Percentiles rank a stretch among this genome's conserved stretches.
Evolutionary conservation across 1,140 invertebrate species (phyloP).

Genomic region (Papilio machaon): DNA sequence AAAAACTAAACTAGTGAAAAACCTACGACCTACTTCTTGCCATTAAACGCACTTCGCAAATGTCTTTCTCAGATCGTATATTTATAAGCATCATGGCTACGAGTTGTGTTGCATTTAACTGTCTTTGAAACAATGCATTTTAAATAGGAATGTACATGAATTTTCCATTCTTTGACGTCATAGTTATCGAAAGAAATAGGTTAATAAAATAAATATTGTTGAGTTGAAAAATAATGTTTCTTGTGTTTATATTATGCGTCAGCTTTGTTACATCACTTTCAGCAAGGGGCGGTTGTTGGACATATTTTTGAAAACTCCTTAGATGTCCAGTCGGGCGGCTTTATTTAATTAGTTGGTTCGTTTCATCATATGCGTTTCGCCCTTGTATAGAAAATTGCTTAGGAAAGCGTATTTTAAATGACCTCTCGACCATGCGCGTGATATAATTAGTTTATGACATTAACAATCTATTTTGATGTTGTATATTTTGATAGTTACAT

Average conservation of each 20-base stretch:
- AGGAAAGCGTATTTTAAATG: conserved; percentile 15
- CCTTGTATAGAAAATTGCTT: conserved; percentile 26
- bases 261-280: conserved; percentile 12
- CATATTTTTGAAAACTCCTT: conserved; percentile 31
- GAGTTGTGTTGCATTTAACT: too few species aligned
- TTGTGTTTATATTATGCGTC: not conserved
- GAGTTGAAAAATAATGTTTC: not conserved
- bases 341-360: conserved; percentile 32
- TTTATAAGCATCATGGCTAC: too few species aligned
- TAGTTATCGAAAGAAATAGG: too few species aligned
- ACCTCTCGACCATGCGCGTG: not conserved
- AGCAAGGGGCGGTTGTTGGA: conserved; percentile 18
- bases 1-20: too few species aligned
- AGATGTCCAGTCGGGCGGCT: conserved; percentile 26
- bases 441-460: conserved; percentile 21
- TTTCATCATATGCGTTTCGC: conserved; percentile 1
- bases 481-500: not conserved
- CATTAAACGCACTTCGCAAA: too few species aligned
- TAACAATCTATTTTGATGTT: not conserved
- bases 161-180: too few species aligned
- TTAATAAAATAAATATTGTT: not conserved
- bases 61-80: too few species aligned
- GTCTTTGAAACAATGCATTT: too few species aligned
- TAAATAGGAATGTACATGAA: too few species aligned
- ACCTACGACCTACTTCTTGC: too few species aligned